A percentile compares a stretch with the other conserved stretches of the same genome.
Evolutionary conservation across 2,888 invertebrate species (phyloP).

Genomic region (Clivina fossor): DNA sequence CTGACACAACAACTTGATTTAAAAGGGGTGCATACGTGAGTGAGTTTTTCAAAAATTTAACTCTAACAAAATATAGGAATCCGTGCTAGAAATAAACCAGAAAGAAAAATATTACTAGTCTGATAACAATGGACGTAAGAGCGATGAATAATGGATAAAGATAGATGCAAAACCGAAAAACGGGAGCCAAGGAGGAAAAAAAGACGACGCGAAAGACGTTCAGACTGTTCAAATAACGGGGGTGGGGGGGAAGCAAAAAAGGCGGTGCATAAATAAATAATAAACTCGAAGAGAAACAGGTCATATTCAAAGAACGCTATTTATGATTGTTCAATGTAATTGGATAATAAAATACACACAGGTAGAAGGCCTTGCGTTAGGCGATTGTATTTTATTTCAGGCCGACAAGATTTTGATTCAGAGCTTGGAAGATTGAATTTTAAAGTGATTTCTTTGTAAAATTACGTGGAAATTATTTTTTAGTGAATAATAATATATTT

Average conservation of each 20-base stretch:
- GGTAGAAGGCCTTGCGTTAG: no score
- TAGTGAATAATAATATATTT: no score
- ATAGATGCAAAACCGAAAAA: slow-evolving; percentile 20
- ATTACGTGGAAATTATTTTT: no score
- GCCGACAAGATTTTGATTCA: no score
- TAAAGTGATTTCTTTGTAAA: no score
- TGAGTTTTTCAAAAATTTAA: no score
- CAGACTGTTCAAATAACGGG: slow-evolving; percentile 4
- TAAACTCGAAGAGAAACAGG: slow-evolving; percentile 7
- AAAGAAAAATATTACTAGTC: slow-evolving; percentile 22
- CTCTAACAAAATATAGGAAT: background rate
- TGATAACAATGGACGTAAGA: slow-evolving; percentile 21
- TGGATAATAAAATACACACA: slow-evolving; percentile 28
- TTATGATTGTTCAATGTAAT: slow-evolving; percentile 25
- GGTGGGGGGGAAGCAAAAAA: slow-evolving; percentile 21
- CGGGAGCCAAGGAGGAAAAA: slow-evolving; percentile 3
- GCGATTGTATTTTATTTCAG: no score
- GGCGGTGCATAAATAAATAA: slow-evolving; percentile 23
- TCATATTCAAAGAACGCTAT: slow-evolving; percentile 19
- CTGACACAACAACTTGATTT: no score
- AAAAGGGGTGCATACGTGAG: no score
- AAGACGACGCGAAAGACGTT: slow-evolving; percentile 7
- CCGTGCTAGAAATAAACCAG: slow-evolving; percentile 1
- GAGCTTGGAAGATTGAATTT: no score
- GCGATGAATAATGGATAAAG: slow-evolving; percentile 30